These are phyloP conservation scores for Bucco capensis DNA, from an alignment of 2,113 vertebrate genomes.

Conservation along the genomic window DNA sequence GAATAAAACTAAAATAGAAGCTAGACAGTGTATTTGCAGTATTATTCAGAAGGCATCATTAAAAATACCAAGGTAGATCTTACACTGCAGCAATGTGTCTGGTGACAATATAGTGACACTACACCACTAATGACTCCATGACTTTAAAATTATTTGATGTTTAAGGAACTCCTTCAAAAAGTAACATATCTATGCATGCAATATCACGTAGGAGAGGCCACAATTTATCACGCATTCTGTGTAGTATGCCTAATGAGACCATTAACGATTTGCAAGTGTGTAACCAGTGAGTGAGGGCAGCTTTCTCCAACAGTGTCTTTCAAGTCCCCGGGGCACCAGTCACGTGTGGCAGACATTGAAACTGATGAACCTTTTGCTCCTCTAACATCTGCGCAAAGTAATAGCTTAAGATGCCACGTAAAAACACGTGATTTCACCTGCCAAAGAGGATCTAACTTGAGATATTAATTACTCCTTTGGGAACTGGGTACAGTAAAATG, in stretches of 20 bases:
- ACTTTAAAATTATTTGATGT: neutral
- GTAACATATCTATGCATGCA: neutral
- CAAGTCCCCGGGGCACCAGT: conserved; percentile 1
- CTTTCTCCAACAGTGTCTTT: neutral
- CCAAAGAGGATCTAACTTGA: conserved; percentile 39
- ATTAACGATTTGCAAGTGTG: neutral
- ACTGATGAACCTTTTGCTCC: conserved; percentile 15
- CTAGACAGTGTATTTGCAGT: fast-evolving
- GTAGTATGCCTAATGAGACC: conserved; percentile 26
- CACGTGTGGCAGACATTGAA: neutral
- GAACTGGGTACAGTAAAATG: neutral
- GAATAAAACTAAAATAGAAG: neutral
- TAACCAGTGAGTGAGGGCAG: neutral
- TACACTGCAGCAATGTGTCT: neutral
- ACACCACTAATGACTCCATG: neutral
- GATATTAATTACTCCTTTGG: conserved; percentile 58
- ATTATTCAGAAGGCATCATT: neutral
- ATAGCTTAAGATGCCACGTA: neutral
- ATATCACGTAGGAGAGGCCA: neutral
- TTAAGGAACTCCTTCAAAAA: neutral
- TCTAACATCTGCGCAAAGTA: conserved; percentile 35
- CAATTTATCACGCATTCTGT: neutral
- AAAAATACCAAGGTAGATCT: neutral
- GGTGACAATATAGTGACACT: neutral
- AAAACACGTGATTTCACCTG: conserved; percentile 45